A percentile compares a stretch with the other conserved stretches of the same genome.
Evolutionary conservation across 2,113 vertebrate species (phyloP).

Genomic region (Tinamus guttatus): DNA sequence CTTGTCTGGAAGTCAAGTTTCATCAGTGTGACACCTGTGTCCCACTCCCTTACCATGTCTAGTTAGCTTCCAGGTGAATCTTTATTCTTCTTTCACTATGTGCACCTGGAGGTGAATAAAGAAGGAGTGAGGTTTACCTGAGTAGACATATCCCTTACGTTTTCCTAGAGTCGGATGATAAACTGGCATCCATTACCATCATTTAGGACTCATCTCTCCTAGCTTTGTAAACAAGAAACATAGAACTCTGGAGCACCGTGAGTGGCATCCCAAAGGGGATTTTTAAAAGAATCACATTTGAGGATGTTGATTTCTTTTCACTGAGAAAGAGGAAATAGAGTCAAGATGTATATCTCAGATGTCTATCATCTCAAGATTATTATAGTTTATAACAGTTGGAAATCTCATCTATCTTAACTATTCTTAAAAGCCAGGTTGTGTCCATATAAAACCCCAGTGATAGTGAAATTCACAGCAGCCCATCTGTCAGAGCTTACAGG

Average conservation of each 20-base stretch:
- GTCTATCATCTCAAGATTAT: background rate
- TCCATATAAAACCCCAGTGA: background rate
- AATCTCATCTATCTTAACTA: background rate
- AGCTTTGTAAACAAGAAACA: background rate
- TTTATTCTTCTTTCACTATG: background rate
- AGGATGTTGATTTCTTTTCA: background rate
- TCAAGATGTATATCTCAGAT: background rate
- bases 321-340: background rate
- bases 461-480: background rate
- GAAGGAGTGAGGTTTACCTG: background rate
- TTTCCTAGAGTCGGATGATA: background rate
- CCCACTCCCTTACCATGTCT: background rate
- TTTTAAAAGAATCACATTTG: background rate
- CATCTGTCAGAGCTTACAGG: background rate
- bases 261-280: background rate
- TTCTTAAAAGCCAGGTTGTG: background rate
- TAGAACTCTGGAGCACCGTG: background rate
- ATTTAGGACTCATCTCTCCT: background rate
- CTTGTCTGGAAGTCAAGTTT: background rate
- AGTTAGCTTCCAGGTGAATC: background rate
- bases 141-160: background rate
- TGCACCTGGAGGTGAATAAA: background rate
- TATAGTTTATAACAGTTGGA: background rate
- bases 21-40: background rate
- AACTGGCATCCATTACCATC: background rate